These are phyloP conservation scores for Cotesia chilonis DNA, from an alignment of 1,140 invertebrate genomes.

Conservation along the genomic window DNA sequence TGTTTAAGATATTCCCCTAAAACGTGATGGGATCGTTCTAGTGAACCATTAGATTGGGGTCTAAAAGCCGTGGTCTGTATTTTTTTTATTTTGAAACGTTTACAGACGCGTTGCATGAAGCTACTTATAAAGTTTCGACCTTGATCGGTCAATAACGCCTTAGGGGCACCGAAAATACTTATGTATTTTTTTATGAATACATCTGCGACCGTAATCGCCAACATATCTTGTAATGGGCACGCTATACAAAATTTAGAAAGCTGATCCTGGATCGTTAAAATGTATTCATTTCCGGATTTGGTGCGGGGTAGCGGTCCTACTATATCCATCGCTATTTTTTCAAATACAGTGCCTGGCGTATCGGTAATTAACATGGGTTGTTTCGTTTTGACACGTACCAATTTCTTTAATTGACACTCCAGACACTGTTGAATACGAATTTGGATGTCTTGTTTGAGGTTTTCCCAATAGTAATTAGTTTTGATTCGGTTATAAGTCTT, in stretches of 20 bases:
- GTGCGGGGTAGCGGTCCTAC: constrained; percentile 7
- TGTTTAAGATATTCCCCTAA: too few relatives aligned
- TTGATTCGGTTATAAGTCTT: not conserved
- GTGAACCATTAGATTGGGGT: too few relatives aligned
- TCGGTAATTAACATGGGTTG: not conserved
- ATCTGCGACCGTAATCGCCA: not conserved
- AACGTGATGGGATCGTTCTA: too few relatives aligned
- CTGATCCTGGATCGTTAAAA: constrained; percentile 21
- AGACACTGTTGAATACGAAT: not conserved
- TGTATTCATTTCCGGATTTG: constrained; percentile 5
- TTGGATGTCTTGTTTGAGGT: too few relatives aligned
- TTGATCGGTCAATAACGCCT: too few relatives aligned
- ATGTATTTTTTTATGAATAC: constrained; percentile 15
- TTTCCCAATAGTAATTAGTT: too few relatives aligned
- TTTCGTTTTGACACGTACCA: not conserved
- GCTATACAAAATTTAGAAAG: constrained; percentile 8
- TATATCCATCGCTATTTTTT: constrained; percentile 1
- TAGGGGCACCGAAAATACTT: constrained; percentile 17
- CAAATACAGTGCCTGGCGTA: not conserved
- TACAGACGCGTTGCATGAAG: too few relatives aligned
- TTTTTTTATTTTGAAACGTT: too few relatives aligned
- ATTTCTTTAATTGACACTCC: not conserved
- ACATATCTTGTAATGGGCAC: not conserved
- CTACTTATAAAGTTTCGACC: too few relatives aligned
- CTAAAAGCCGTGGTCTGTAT: too few relatives aligned